Evolutionary conservation across 1,140 invertebrate species (phyloP), one percentile per base, ranked within the genome.

Genomic region (Ephestia elutella): DNA sequence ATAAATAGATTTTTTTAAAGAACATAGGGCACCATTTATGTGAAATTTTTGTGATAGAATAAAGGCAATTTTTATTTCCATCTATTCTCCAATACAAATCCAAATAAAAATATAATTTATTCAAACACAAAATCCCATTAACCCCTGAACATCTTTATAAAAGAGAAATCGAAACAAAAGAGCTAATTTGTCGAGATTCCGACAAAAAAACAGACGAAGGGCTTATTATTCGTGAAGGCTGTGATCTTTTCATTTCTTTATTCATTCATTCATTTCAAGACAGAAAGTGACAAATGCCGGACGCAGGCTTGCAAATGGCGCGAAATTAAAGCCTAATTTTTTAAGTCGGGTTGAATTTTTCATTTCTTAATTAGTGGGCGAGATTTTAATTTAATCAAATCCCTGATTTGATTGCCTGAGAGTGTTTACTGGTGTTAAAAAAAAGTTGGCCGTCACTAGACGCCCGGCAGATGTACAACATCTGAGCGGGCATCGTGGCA

Each of bases 291-390:
- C 50, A 53, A 53, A 53, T 53, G 50, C 21, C 50, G 21, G 50
- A 21, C 50, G 50, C 9, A n/a, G 20, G 5, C 10, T 53, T 20
- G 21, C 20, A 53, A 53, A 53, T 53, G 50, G 50, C 50, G 19
- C 3, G 50, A 53, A 53, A 53, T 53, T 53, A 53, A 53, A 53
- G 21, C 50, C 50, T 53, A 53, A 53, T 53, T 53, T 53, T n/a
- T 53, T 53, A 25, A 50, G 32, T 10, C 32, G 38, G n/a, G 13
- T 44, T 17, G 13, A 44, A 44, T 44, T 44, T 44, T 15, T 44
- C 38, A 44, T 44, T 44, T 15, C 38, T 44, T 44, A 44, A 44
- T 44, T 44, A 44, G 38, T 4, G 38, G 15, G 2, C 10, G 2
- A 32, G 30, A 32, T 32, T 17, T 15, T n/a, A 44, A 17, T 15